Evolutionary conservation across 2,888 invertebrate genomes (phyloP), one percentile per base, ranked within the genome.

Genomic region (Acrobasis repandana): DNA sequence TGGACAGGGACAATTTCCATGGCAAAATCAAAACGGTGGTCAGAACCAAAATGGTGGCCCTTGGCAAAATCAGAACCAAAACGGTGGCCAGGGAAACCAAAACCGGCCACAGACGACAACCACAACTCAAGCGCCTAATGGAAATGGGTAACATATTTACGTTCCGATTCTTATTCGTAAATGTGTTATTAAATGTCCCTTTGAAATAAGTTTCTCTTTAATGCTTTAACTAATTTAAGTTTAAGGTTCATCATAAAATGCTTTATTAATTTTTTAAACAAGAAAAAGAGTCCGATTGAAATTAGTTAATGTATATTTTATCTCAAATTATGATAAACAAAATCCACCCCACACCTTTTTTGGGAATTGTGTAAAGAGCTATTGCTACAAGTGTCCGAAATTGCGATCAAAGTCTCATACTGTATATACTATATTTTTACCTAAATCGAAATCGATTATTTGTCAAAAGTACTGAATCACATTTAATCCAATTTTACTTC

Each of bases 11-110:
- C 65, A 54, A 11, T 28, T 60, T 56, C 60, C 8, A 9, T 54
- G 36, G 38, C 56, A 59, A 20, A 51, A 54, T 48, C 36, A 47
- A 15, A 49, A 61, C 48, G 28, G 28, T 6, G 28, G 28, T 28
- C 28, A 28, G 28, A 28, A 28, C 28, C 20, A 33, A 20, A 56
- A 60, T 48, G 1, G 16, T 16, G 18, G 11, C 11, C 34, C 11
- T 6, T 48, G 48, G 48, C 48, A 48, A n/a, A 34, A 33, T 28
- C 49, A 49, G 14, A 54, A 56, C 10, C 56, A 56, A 46, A 57
- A 57, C 33, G 47, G 33, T 15, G 61, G 61, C 14, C 63, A 61
- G 18, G 60, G 58, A 48, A 52, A 43, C 60, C 60, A 46, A 50
- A 38, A 15, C 54, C 56, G 33, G 33, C 14, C 6, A 34, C 59